These are phyloP conservation scores for Mesitornis unicolor DNA, from an alignment of 2,113 vertebrate genomes.

Conservation along the genomic window DNA sequence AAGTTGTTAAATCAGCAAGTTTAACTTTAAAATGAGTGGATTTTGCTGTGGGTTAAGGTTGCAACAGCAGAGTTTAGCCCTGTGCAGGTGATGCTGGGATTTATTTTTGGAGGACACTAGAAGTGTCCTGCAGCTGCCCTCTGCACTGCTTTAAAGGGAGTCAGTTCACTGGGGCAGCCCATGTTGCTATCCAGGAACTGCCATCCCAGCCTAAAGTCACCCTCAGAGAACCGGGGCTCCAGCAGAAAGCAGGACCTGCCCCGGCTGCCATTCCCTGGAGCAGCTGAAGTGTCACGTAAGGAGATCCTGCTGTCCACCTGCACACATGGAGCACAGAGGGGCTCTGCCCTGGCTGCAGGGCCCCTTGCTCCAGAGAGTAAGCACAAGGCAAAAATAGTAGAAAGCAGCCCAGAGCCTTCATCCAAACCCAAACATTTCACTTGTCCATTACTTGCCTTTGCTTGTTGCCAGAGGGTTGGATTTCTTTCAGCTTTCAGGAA, in stretches of 20 bases:
- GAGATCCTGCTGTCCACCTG: not conserved
- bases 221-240: not conserved
- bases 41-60: not conserved
- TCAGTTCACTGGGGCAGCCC: not conserved
- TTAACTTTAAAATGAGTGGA: not conserved
- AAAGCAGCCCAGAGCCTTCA: not conserved
- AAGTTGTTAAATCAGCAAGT: not conserved
- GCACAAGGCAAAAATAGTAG: not conserved
- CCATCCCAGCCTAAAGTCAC: fast-evolving
- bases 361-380: not conserved
- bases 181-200: not conserved
- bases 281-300: not conserved
- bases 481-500: not conserved
- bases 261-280: fast-evolving
- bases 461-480: not conserved
- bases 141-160: not conserved
- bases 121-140: not conserved
- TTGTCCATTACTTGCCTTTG: not conserved
- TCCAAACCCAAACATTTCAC: not conserved
- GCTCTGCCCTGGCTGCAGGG: not conserved
- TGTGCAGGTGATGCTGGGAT: not conserved
- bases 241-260: not conserved
- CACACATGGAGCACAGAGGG: not conserved
- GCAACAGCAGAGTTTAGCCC: not conserved
- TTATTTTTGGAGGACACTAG: not conserved